These are phyloP conservation scores for Psittacula echo DNA, from an alignment of 2,797 vertebrate species.

Conservation along the genomic window DNA sequence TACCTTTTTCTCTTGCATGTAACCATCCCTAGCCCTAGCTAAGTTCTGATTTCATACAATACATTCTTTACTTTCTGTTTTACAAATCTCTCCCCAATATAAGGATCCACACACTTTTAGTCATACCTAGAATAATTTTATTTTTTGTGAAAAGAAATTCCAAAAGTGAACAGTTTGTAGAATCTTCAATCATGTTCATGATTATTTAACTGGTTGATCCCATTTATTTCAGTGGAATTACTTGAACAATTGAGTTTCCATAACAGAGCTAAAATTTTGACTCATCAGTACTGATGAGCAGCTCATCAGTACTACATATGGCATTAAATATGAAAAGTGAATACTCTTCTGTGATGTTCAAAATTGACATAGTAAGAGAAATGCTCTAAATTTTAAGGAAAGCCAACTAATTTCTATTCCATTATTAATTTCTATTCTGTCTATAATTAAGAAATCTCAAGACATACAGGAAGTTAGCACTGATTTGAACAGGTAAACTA, in stretches of 20 bases:
- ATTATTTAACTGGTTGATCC: neutral
- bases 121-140: neutral
- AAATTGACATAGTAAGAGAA: neutral
- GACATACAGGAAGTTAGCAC: neutral
- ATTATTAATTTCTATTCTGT: neutral
- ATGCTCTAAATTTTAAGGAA: neutral
- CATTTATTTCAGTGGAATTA: neutral
- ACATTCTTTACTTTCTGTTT: neutral
- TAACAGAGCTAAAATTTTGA: neutral
- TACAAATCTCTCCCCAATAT: neutral
- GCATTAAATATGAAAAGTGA: neutral
- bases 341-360: neutral
- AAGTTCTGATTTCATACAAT: neutral
- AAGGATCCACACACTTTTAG: neutral
- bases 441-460: neutral
- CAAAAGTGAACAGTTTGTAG: neutral
- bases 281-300: neutral
- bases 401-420: neutral
- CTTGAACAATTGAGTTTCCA: neutral
- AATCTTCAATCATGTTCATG: neutral
- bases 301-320: neutral
- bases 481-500: neutral
- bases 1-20: neutral
- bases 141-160: neutral
- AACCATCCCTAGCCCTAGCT: neutral